Evolutionary conservation across 2,113 vertebrate genomes (phyloP), one percentile per base, ranked within the genome.

Genomic region (Sarotherodon lohbergeri): DNA sequence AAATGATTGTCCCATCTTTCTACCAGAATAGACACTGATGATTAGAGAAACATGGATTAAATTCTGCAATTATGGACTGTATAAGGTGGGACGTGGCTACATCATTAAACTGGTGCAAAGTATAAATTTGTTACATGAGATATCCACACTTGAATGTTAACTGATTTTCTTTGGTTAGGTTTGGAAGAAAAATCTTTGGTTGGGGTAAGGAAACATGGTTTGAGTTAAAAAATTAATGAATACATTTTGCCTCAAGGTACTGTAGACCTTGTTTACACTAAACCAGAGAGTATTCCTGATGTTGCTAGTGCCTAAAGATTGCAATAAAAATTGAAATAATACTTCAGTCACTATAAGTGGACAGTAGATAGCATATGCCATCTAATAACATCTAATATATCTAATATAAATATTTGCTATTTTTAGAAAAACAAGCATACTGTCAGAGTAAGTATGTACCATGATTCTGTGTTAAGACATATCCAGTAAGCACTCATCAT

Each of bases 361-460:
- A 48, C 16, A 3, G 3, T 76, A 17, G 22, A 76, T 48, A 11
- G 0, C 43, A 19, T 48, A 48, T 14, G 9, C 43, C 14, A 48
- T 2, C 41, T 48, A 52, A 4, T 27, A 27, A 27, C 24, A 27
- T 27, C 24, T 27, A 27, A 27, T 27, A 27, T 4, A 27, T 27
- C 4, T 27, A 27, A 27, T 27, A 27, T 27, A 63, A 27, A 39
- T 48, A 76, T 17, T 73, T 0, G 0, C 29, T 48, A 46, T 11
- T 27, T 39, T 27, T 17, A 27, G 22, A 46, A 73, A 76, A 76
- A 29, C 14, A 76, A 48, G 24, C 14, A 29, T 27, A 17, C 14
- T 46, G 41, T 73, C 1, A 73, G 32, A 63, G 16, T 19, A 73
- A 17, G 41, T 73, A 17, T 27, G 68, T 73, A 4, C 41, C 13